A percentile compares a stretch with the other conserved stretches of the same genome.
Evolutionary conservation across 2,797 vertebrate species (phyloP).

Genomic region (Enteromius unitaeniatus): DNA sequence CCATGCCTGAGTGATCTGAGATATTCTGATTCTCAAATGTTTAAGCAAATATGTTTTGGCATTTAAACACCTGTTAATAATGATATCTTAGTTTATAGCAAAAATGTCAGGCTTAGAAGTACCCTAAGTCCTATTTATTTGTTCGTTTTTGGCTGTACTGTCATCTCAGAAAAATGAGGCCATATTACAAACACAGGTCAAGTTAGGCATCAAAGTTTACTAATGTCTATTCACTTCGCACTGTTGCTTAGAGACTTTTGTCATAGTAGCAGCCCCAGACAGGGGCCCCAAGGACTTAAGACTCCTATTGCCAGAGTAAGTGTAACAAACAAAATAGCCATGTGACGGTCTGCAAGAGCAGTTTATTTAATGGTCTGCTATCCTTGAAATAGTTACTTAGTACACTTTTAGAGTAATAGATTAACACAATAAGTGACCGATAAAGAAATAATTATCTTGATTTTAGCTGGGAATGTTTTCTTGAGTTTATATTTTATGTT

Average conservation of each 20-base stretch:
- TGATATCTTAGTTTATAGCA: neutral
- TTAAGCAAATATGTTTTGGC: neutral
- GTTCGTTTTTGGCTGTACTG: neutral
- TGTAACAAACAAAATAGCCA: neutral
- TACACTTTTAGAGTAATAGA: conserved; percentile 11
- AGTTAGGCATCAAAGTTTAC: neutral
- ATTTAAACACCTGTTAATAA: neutral
- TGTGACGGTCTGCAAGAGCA: neutral
- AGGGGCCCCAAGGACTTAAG: conserved; percentile 1
- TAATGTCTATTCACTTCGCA: neutral
- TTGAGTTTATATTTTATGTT: neutral
- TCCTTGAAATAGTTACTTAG: neutral
- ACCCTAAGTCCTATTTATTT: neutral
- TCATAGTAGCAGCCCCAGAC: conserved; percentile 23
- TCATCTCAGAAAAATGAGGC: neutral
- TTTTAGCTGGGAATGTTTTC: neutral
- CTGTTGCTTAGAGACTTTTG: conserved; percentile 10
- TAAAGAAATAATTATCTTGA: neutral
- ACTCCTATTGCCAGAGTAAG: neutral
- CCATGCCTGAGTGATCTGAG: neutral
- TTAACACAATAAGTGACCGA: conserved; percentile 11
- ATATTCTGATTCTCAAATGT: neutral
- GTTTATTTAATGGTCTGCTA: neutral
- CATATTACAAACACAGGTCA: neutral
- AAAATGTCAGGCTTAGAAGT: neutral